These are phyloP conservation scores for Myopa tessellatipennis DNA, from an alignment of 2,888 invertebrate genomes.

Conservation along the genomic window DNA sequence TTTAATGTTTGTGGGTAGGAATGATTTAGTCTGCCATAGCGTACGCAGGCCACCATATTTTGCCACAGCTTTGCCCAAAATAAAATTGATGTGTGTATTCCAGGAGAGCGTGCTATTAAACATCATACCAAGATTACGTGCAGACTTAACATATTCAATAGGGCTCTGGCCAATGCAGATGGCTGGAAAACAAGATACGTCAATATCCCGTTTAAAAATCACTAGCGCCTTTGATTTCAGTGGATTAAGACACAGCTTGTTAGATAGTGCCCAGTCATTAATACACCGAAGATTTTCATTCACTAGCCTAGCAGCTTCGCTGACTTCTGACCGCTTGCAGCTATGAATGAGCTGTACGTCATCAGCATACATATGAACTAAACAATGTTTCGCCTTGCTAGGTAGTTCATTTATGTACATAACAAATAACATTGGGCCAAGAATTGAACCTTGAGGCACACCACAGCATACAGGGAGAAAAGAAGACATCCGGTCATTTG, in stretches of 20 bases:
- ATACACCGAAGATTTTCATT: background rate
- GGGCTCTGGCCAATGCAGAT: background rate
- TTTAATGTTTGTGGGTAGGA: too few species aligned
- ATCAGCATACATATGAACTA: background rate
- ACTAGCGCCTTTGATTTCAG: background rate
- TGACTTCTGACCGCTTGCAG: too few species aligned
- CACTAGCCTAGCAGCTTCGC: background rate
- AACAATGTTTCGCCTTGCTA: background rate
- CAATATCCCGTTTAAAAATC: background rate
- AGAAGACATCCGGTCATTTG: background rate
- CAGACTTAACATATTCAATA: background rate
- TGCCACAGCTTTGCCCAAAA: too few species aligned
- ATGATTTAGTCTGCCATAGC: too few species aligned
- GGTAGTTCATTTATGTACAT: background rate
- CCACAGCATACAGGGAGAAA: background rate
- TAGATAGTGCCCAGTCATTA: background rate
- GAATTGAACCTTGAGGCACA: constrained; percentile 5
- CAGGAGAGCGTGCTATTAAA: background rate
- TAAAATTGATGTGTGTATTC: too few species aligned
- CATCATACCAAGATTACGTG: background rate
- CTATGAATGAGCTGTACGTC: background rate
- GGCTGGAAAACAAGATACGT: background rate
- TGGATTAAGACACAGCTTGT: background rate
- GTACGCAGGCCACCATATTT: too few species aligned
- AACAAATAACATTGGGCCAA: background rate